Evolutionary conservation across 1,140 invertebrate species (phyloP).

Genomic region (Rhopalosiphum padi): DNA sequence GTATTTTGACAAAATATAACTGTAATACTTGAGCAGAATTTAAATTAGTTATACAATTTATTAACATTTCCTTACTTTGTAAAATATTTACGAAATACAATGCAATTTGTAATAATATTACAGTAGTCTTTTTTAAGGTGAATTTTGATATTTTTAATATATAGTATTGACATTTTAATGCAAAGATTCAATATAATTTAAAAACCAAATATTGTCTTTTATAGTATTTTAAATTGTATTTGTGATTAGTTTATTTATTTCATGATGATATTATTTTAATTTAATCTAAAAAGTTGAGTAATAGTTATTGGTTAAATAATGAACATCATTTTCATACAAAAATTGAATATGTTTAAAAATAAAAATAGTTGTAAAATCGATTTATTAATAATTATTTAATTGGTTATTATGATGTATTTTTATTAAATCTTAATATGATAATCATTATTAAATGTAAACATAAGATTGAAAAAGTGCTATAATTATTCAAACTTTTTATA

Average conservation of each 20-base stretch:
- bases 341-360: neutral
- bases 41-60: constrained; percentile 14
- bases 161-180: neutral
- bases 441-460: neutral
- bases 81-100: neutral
- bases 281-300: neutral
- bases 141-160: neutral
- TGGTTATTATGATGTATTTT: neutral
- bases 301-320: neutral
- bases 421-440: neutral
- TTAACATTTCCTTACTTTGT: constrained; percentile 10
- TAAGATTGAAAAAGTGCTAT: neutral
- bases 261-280: neutral
- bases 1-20: neutral
- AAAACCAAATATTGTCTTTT: neutral
- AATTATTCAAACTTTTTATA: constrained; percentile 6
- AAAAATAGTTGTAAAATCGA: neutral
- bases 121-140: neutral
- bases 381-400: neutral
- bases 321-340: neutral
- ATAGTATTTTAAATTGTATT: neutral
- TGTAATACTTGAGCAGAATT: neutral
- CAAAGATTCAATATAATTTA: neutral
- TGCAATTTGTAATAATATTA: neutral
- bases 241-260: neutral